These are phyloP conservation scores for Apogon talboti DNA, from an alignment of 2,797 vertebrate genomes.

Conservation along the genomic window DNA sequence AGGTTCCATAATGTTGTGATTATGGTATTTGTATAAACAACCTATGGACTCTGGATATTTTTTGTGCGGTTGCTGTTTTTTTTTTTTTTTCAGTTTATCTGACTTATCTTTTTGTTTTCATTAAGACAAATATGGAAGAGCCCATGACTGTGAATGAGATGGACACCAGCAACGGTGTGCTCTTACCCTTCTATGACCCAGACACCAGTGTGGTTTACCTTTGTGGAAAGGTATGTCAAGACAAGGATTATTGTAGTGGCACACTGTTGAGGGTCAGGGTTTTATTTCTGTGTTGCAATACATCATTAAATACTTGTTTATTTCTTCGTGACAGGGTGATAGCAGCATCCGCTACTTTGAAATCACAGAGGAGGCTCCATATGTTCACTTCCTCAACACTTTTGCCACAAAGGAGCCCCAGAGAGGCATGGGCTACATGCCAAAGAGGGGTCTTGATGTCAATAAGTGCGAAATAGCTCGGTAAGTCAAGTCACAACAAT, in stretches of 20 bases:
- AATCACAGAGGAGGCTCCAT: slow-evolving; percentile 94
- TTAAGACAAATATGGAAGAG: slow-evolving; percentile 93
- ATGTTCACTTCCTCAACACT: slow-evolving; percentile 96
- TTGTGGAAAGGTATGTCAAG: slow-evolving; percentile 90
- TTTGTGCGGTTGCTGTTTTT: background rate
- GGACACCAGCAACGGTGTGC: slow-evolving; percentile 96
- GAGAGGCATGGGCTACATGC: slow-evolving; percentile 99
- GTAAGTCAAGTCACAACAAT: slow-evolving; percentile 71
- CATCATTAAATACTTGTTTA: slow-evolving; percentile 2
- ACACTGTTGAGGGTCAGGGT: background rate
- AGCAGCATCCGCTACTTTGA: slow-evolving; percentile 99
- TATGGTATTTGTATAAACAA: background rate
- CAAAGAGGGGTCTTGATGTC: slow-evolving; percentile 95
- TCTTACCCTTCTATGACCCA: slow-evolving; percentile 95
- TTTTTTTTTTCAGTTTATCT: background rate
- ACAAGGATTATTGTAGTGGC: background rate
- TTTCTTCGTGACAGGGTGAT: slow-evolving; percentile 85
- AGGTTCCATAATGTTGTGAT: no score
- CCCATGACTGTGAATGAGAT: slow-evolving; percentile 92
- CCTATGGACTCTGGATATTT: background rate
- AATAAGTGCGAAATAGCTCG: slow-evolving; percentile 99
- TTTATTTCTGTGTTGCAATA: background rate
- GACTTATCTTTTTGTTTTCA: background rate
- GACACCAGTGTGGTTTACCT: slow-evolving; percentile 95
- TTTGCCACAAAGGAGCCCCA: slow-evolving; percentile 96